Base-by-base conservation (phyloP, 2,797 vertebrate genomes). In the Arrhamphus sclerolepis region DNA sequence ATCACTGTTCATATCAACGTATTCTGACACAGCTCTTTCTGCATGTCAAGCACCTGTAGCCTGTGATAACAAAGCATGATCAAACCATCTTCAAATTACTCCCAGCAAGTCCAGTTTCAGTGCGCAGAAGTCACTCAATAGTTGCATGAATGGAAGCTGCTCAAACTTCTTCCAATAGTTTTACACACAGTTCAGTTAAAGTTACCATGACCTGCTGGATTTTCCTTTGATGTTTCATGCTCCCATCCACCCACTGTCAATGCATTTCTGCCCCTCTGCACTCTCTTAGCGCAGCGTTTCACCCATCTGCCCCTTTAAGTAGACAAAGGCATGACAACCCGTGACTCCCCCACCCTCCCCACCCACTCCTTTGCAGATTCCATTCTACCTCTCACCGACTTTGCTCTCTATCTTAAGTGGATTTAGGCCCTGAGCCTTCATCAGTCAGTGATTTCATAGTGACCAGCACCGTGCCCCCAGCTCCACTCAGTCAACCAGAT, bases 401-500 rank as follows among this genome's bases (percentile, higher is more conserved):
- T 40, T 49, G 26, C 39, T 57, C 55, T 58, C 55, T 34, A 7
- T 69, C 64, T 68, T 62, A 57, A 78, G 58, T 80, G 63, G 75
- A 84, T 58, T 83, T 84, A 69, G 66, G 75, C 83, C 59, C 46
- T 28, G 26, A 81, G 77, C 66, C 65, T 64, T 64, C 70, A 41
- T 61, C 50, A 77, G 71, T 79, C 78, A 72, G 73, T 79, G 65
- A 72, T 66, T 80, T 76, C 68, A 70, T 69, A 64, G 72, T 3
- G 39, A 65, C 77, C 78, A 69, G 58, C 61, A 58, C 66, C 66
- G 68, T 28, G 62, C 81, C 79, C 69, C 79, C 54, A 78, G 78
- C 57, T 46, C 56, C 55, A 57, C 56, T 76, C 77, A 82, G 68
- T 76, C 83, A 88, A 87, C 83, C 90, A 90, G 89, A 91, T 89